A percentile compares a stretch with the other conserved stretches of the same genome.
Conservation (phyloP, 1,140 invertebrate species). For the Goniozus legneri region DNA sequence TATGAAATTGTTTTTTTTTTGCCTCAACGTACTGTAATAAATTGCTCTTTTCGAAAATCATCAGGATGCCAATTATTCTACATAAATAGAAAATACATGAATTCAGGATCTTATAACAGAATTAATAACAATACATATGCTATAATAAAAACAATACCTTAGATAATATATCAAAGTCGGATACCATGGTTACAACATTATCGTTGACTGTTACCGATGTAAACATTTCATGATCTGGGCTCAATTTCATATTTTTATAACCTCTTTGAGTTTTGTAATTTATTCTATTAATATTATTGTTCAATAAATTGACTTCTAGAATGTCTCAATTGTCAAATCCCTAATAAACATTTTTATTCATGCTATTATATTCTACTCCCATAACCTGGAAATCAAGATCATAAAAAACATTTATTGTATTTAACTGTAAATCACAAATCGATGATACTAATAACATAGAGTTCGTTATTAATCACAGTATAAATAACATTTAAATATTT, state of each 20-base stretch:
- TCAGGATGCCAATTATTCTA: constrained; percentile 57
- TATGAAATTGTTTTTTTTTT: constrained; percentile 96
- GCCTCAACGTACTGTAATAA: constrained; percentile 89
- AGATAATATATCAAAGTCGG: constrained; percentile 58
- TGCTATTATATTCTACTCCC: constrained; percentile 35
- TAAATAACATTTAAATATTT: no score
- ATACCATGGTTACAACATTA: constrained; percentile 57
- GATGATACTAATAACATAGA: constrained; percentile 24
- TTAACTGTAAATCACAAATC: constrained; percentile 8
- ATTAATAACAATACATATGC: constrained; percentile 5
- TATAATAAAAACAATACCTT: constrained; percentile 36
- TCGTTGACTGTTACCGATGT: constrained; percentile 52
- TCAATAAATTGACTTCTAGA: constrained; percentile 16
- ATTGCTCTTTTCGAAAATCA: constrained; percentile 70
- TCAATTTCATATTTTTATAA: constrained; percentile 58
- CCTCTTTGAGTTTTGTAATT: constrained; percentile 52
- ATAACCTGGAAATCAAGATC: constrained; percentile 18
- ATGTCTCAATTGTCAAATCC: constrained; percentile 31
- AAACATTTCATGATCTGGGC: constrained; percentile 67
- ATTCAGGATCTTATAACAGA: not conserved
- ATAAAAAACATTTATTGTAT: constrained; percentile 7
- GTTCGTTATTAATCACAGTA: constrained; percentile 16
- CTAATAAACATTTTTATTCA: constrained; percentile 26
- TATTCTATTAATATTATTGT: constrained; percentile 26
- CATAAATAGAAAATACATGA: constrained; percentile 10